These are phyloP conservation scores for Geopemphigus sp. DNA, from an alignment of 1,140 invertebrate species.

Conservation along the genomic window DNA sequence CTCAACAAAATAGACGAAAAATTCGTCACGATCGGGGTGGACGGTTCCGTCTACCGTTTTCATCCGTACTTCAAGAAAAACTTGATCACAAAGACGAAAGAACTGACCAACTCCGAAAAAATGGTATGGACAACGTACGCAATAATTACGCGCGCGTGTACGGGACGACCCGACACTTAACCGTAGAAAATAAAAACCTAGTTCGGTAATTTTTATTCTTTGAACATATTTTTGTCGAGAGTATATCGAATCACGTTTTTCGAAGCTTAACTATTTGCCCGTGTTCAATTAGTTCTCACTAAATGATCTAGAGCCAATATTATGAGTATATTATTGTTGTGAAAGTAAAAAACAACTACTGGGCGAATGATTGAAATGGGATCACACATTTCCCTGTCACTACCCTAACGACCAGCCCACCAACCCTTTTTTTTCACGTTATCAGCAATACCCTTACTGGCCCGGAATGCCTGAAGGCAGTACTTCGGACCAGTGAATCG, in stretches of 20 bases:
- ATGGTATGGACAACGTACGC: not conserved
- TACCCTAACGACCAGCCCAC: not conserved
- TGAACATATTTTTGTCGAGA: too few relatives aligned
- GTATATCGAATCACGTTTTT: too few relatives aligned
- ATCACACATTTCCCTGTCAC: not conserved
- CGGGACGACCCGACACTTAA: too few relatives aligned
- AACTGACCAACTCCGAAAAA: not conserved
- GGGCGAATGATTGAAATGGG: too few relatives aligned
- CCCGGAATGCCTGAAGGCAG: too few relatives aligned
- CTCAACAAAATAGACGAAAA: constrained; percentile 35
- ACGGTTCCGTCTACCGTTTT: constrained; percentile 95
- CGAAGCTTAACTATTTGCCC: not conserved
- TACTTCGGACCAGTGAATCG: too few relatives aligned
- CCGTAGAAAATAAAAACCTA: too few relatives aligned
- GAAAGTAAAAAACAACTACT: too few relatives aligned
- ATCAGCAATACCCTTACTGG: too few relatives aligned
- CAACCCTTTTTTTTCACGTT: constrained; percentile 52
- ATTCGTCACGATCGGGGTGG: constrained; percentile 55
- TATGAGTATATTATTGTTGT: not conserved
- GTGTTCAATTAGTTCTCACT: not conserved
- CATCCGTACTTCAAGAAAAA: constrained; percentile 77
- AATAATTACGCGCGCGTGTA: not conserved
- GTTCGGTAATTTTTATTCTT: too few relatives aligned
- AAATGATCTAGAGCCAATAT: not conserved
- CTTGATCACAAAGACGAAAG: constrained; percentile 58